Percentiles rank a stretch among this genome's conserved stretches.
Conservation (phyloP, 2,888 invertebrate genomes). For the Dromius quadrimaculatus region DNA sequence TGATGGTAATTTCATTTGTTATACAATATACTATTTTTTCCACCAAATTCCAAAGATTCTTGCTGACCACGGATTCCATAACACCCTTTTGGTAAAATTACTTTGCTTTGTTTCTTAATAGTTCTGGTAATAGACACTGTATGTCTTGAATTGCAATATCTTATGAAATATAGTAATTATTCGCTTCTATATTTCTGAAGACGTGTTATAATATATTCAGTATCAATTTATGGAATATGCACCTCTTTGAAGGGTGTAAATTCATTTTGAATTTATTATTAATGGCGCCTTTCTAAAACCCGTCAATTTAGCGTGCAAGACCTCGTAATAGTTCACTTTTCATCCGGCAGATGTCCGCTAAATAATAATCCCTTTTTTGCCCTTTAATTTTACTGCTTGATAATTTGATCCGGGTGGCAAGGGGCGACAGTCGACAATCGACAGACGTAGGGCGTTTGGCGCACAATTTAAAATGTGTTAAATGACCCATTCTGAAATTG, state of each 20-base stretch:
- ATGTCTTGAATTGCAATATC: no score
- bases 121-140: no score
- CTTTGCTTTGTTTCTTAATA: no score
- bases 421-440: neutral
- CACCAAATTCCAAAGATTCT: no score
- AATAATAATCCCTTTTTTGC: conserved; percentile 22
- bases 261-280: neutral
- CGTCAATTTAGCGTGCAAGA: conserved; percentile 10
- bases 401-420: conserved; percentile 33
- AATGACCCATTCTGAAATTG: conserved; percentile 19
- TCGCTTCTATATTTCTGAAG: no score
- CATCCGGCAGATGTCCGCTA: conserved; percentile 5
- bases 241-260: neutral
- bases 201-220: conserved; percentile 1
- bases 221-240: neutral
- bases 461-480: conserved; percentile 38
- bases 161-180: no score
- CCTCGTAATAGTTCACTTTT: conserved; percentile 8
- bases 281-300: conserved; percentile 1
- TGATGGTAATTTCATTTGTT: no score
- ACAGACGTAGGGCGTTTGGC: neutral
- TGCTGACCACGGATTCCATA: no score
- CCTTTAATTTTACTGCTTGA: conserved; percentile 45
- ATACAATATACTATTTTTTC: no score
- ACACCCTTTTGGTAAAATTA: no score